Conservation (phyloP, 2,888 invertebrate genomes). For the Agrochola lychnidis region DNA sequence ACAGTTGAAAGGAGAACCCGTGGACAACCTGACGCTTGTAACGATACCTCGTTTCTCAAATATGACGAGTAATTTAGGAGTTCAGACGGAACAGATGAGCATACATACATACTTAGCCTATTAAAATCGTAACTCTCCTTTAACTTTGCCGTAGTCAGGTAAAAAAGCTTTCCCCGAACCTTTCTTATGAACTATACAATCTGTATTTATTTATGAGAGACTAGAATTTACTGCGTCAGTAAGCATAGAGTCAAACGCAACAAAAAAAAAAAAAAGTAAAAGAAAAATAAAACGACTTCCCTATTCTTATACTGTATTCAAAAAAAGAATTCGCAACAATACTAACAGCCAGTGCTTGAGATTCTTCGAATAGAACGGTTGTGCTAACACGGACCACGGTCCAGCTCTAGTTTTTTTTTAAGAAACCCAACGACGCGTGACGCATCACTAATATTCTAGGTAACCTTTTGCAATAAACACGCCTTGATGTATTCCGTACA, state of each 20-base stretch:
- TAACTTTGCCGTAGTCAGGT: background rate
- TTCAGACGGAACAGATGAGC: too few relatives aligned
- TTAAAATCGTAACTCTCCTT: too few relatives aligned
- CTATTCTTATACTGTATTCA: background rate
- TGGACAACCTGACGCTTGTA: background rate
- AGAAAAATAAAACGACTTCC: background rate
- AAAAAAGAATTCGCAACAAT: slow-evolving; percentile 28
- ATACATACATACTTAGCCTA: background rate
- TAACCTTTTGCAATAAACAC: slow-evolving; percentile 45
- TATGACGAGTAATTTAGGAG: too few relatives aligned
- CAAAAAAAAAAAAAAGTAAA: background rate
- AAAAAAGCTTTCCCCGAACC: background rate
- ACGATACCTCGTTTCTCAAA: background rate
- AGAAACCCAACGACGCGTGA: slow-evolving; percentile 37
- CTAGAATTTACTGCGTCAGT: background rate
- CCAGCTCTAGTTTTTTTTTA: slow-evolving; percentile 43
- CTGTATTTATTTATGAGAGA: background rate
- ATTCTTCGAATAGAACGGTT: slow-evolving; percentile 44
- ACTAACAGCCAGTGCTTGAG: background rate
- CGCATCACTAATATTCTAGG: slow-evolving; percentile 35
- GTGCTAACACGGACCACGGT: slow-evolving; percentile 4
- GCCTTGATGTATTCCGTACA: background rate
- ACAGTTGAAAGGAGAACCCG: too few relatives aligned
- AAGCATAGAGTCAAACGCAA: background rate
- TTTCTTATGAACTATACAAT: background rate